A percentile compares a stretch with the other conserved stretches of the same genome.
Evolutionary conservation across 2,797 vertebrate species (phyloP).

Genomic region (Mormyrus hasselquistii): DNA sequence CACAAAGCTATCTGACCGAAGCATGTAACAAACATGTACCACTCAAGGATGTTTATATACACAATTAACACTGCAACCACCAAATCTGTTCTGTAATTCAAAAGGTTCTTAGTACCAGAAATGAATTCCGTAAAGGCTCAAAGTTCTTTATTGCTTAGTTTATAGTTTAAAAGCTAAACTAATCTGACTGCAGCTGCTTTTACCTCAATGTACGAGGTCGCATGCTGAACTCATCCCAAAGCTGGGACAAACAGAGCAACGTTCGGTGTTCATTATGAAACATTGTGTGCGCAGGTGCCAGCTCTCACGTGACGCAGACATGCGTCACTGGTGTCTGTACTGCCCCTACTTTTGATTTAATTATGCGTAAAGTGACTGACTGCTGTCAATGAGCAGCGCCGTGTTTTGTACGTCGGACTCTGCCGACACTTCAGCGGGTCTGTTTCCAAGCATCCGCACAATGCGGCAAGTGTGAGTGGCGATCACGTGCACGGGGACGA

Average conservation of each 20-base stretch:
- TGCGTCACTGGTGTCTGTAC: not conserved
- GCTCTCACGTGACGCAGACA: not conserved
- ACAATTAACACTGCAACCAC: not conserved
- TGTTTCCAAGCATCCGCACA: not conserved
- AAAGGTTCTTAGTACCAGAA: not conserved
- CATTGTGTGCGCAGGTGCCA: not conserved
- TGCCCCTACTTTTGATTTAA: not conserved
- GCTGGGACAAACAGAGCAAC: not conserved
- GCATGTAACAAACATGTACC: not conserved
- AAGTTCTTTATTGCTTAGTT: not conserved
- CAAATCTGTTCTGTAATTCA: not conserved
- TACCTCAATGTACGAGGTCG: not conserved
- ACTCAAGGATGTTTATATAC: not conserved
- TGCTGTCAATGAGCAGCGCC: not conserved
- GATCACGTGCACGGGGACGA: not conserved
- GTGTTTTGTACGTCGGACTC: too few species aligned
- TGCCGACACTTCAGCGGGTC: not conserved
- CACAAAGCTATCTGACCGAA: not conserved
- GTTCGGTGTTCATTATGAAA: not conserved
- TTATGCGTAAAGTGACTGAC: not conserved
- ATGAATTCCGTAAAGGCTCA: not conserved
- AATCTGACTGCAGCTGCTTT: not conserved
- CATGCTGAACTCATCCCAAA: not conserved
- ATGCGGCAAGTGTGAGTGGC: not conserved
- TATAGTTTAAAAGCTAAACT: not conserved